phyloP scores from a whole-genome alignment of 2,888 invertebrate species.

The Antheraea yamamai region DNA sequence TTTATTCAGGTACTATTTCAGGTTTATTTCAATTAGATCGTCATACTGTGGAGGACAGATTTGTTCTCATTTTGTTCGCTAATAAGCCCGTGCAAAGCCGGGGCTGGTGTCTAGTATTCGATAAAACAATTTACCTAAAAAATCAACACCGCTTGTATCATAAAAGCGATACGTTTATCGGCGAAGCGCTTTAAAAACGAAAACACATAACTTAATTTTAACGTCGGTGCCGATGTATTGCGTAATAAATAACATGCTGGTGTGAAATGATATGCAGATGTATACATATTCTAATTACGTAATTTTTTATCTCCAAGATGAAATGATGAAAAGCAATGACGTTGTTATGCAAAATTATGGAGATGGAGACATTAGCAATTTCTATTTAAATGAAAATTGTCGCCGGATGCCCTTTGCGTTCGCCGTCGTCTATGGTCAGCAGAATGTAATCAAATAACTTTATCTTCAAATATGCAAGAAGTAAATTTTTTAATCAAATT shows the following conservation, averaged over 20 bases:
- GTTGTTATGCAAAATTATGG: constrained; percentile 78
- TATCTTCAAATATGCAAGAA: constrained; percentile 15
- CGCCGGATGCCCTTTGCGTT: constrained; percentile 50
- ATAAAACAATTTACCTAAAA: background rate
- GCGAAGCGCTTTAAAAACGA: constrained; percentile 31
- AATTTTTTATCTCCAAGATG: constrained; percentile 54
- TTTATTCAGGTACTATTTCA: too few species aligned
- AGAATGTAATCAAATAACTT: constrained; percentile 46
- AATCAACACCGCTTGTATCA: background rate
- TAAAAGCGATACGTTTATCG: constrained; percentile 49
- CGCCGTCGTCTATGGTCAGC: constrained; percentile 55
- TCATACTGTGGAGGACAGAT: too few species aligned
- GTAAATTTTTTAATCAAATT: background rate
- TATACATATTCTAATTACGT: constrained; percentile 55
- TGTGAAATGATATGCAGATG: constrained; percentile 75
- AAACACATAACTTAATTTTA: constrained; percentile 50
- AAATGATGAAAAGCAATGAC: constrained; percentile 65
- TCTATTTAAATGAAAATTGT: constrained; percentile 74
- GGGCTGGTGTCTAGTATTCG: too few species aligned
- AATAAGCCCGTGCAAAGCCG: too few species aligned
- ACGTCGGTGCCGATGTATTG: constrained; percentile 63
- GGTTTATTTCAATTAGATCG: too few species aligned
- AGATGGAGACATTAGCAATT: constrained; percentile 78
- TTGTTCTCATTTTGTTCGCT: too few species aligned
- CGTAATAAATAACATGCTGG: constrained; percentile 51